Percentiles rank a stretch among this genome's conserved stretches.
These are phyloP conservation scores for Hippoglossus hippoglossus DNA, from an alignment of 2,797 vertebrate species.

Conservation along the genomic window DNA sequence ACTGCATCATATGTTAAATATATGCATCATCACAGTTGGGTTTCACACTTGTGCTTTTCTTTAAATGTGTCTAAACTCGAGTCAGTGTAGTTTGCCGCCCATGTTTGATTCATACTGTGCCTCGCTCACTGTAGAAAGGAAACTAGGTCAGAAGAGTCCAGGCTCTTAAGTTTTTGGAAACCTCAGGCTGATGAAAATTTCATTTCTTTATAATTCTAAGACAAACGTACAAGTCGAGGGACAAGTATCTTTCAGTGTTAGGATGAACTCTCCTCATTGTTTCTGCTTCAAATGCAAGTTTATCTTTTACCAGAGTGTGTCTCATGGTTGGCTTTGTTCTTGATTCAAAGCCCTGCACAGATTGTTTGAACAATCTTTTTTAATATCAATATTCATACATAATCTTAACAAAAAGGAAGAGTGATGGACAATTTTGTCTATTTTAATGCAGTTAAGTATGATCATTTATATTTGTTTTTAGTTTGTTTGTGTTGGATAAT, in stretches of 20 bases:
- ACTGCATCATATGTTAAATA: no score
- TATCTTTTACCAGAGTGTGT: background rate
- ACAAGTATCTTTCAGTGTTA: background rate
- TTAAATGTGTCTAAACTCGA: background rate
- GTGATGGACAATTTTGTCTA: background rate
- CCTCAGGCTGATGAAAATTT: background rate
- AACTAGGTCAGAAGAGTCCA: slow-evolving; percentile 20
- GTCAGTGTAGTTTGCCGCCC: slow-evolving; percentile 23
- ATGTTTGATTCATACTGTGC: slow-evolving; percentile 12
- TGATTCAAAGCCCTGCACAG: no score
- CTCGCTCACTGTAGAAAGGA: slow-evolving; percentile 8
- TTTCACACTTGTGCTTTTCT: background rate
- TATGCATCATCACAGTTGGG: no score
- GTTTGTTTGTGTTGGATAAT: background rate
- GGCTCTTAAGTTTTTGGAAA: slow-evolving; percentile 3
- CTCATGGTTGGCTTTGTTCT: background rate
- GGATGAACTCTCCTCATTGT: background rate
- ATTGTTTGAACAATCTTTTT: slow-evolving; percentile 3
- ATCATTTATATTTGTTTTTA: no score
- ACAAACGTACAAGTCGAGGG: background rate
- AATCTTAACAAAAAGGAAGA: no score
- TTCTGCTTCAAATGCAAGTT: background rate
- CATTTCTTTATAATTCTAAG: slow-evolving; percentile 2
- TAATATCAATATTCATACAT: background rate
- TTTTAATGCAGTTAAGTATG: background rate